These are phyloP conservation scores for Alca torda DNA, from an alignment of 2,797 vertebrate genomes.

Conservation along the genomic window DNA sequence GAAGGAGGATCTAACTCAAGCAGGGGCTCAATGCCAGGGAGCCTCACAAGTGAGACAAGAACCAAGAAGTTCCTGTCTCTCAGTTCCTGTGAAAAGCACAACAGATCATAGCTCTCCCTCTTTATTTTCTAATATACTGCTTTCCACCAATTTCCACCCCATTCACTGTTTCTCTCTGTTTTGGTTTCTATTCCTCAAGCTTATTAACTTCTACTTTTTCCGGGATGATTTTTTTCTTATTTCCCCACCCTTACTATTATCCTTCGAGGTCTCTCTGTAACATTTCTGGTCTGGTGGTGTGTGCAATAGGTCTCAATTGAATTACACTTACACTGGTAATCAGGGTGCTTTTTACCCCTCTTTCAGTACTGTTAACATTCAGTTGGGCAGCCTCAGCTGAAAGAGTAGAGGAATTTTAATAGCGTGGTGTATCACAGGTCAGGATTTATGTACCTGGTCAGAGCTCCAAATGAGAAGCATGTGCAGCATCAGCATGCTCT, in stretches of 20 bases:
- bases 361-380: background rate
- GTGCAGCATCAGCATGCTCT: background rate
- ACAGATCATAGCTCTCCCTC: background rate
- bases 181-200: background rate
- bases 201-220: background rate
- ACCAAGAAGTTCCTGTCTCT: background rate
- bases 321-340: background rate
- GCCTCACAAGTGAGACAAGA: background rate
- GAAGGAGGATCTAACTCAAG: background rate
- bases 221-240: background rate
- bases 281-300: background rate
- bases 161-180: background rate
- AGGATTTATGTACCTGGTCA: background rate
- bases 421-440: background rate
- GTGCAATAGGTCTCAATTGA: background rate
- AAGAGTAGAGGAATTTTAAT: background rate
- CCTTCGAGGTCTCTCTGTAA: background rate
- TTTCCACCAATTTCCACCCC: background rate
- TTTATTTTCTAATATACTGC: background rate
- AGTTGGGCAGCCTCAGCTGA: background rate
- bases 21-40: background rate
- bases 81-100: background rate
- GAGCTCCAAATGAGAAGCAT: background rate
- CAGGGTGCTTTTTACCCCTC: background rate
- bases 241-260: background rate